Base-by-base conservation (phyloP, 2,113 vertebrate genomes). In the Grammomys surdaster region DNA sequence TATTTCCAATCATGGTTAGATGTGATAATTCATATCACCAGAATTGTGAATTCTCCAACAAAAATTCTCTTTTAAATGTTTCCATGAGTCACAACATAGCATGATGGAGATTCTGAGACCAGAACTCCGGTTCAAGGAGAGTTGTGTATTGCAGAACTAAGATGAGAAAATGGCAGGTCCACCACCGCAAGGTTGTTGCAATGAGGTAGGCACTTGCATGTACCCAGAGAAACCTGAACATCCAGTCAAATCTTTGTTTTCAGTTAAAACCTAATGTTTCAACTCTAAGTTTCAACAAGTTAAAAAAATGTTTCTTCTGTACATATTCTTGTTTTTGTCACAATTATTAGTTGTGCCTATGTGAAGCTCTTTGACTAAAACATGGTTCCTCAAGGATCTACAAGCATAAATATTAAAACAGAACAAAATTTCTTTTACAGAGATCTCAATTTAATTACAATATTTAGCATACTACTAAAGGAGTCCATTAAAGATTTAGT, bases 401-500 rank as follows among this genome's bases (percentile, higher is more conserved):
- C 43, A 95, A 96, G n/a, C 94, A 95, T 94, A 96, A 97, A 95
- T 96, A 95, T 70, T 91, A 77, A 96, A 94, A 91, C 88, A 86
- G 76, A 90, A 90, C 54, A 88, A 95, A 96, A 90, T n/a, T 91
- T 97, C 36, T 96, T 95, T 95, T 93, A 86, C 72, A 82, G 95
- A 96, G 96, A 93, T 70, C 16, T 97, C 95, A 97, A 78, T 98
- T 98, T 98, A 98, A 97, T 97, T 97, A 92, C 69, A 96, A 89
- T 90, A 97, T 97, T 98, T 97, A 98, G 96, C 43, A 93, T 11
- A 81, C 95, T 98, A 69, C 65, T 88, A n/a, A 80, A 92, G 82
- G 90, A 98, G 65, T 97, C 86, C 89, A 97, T 98, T 98, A 98
- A 98, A 98, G 98, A 98, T 98, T 98, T 98, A 98, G 93, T 88